phyloP scores from a whole-genome alignment of 2,888 invertebrate species.

The Lysandra bellargus region DNA sequence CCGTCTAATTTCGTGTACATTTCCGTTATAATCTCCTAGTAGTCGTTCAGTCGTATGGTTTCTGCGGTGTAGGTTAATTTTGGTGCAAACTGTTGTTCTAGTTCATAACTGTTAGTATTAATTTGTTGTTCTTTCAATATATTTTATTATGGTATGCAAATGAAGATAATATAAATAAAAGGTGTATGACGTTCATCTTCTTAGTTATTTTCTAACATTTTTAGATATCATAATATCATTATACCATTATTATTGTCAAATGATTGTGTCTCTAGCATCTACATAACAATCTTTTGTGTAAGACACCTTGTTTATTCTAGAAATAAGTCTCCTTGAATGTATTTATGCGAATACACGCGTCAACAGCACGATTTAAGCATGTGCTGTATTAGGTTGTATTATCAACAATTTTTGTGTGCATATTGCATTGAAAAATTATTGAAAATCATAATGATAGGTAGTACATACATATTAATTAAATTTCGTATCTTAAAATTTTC shows the following conservation, averaged over 20 bases:
- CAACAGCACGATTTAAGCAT: background rate
- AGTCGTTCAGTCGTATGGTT: background rate
- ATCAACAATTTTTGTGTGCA: background rate
- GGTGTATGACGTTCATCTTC: conserved; percentile 17
- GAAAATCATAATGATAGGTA: background rate
- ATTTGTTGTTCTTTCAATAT: conserved; percentile 20
- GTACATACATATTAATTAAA: background rate
- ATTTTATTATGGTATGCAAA: conserved; percentile 25
- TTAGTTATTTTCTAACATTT: background rate
- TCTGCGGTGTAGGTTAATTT: conserved; percentile 24
- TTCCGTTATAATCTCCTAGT: background rate
- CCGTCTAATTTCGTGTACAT: conserved; percentile 61
- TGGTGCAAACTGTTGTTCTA: conserved; percentile 19
- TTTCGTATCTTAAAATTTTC: no score
- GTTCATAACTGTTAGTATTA: background rate
- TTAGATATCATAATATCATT: background rate
- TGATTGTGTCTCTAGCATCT: no score
- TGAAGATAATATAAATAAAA: conserved; percentile 12
- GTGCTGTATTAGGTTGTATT: background rate
- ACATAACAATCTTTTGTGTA: background rate
- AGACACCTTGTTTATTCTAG: background rate
- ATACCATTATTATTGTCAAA: background rate
- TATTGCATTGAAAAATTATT: background rate
- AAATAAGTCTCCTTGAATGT: background rate
- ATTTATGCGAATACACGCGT: conserved; percentile 11